phyloP scores from a whole-genome alignment of 2,113 vertebrate genomes.

The Echinops telfairi region DNA sequence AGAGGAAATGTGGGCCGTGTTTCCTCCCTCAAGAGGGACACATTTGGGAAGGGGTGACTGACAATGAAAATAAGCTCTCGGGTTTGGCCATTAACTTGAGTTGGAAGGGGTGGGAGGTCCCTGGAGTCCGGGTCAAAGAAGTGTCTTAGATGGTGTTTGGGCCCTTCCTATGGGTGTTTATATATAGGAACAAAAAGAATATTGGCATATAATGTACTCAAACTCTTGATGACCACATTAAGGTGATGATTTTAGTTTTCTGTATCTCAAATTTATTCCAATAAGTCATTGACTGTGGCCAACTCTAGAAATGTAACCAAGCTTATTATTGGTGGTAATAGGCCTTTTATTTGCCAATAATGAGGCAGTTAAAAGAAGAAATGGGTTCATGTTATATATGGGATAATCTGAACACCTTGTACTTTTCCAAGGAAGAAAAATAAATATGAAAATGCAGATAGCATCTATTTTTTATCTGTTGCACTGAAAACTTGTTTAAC shows the following conservation, averaged over 20 bases:
- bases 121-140: background rate
- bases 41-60: background rate
- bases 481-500: background rate
- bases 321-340: background rate
- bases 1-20: no score
- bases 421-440: background rate
- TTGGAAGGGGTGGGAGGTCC: background rate
- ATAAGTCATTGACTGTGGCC: background rate
- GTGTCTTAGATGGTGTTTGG: no score
- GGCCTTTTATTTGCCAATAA: background rate
- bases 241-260: background rate
- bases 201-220: background rate
- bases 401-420: background rate
- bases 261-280: background rate
- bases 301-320: background rate
- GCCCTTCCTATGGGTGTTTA: background rate
- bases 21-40: no score
- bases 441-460: background rate
- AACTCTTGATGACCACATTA: background rate
- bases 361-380: background rate
- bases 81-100: background rate
- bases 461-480: background rate
- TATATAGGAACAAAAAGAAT: background rate
- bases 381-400: background rate
- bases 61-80: background rate